These are phyloP conservation scores for Bos javanicus DNA, from an alignment of 2,113 vertebrate genomes.

Conservation along the genomic window DNA sequence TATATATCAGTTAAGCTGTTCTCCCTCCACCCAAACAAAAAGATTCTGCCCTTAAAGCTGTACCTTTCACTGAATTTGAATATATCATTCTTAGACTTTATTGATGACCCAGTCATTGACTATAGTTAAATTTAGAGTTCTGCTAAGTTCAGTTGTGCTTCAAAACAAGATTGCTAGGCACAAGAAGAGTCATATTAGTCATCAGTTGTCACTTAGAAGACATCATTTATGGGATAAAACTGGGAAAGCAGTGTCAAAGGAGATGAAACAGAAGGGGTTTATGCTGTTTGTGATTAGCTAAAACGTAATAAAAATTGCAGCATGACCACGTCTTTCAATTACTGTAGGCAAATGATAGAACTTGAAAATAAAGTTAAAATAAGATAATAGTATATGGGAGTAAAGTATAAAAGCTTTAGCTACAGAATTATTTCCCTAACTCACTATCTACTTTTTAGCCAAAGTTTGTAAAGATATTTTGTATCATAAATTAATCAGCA, in stretches of 20 bases:
- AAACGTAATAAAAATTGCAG: neutral
- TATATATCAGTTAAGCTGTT: neutral
- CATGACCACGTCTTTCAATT: neutral
- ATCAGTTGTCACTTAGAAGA: neutral
- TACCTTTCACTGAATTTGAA: neutral
- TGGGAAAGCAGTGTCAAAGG: neutral
- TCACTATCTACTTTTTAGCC: neutral
- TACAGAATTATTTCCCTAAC: neutral
- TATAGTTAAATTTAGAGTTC: conserved; percentile 24
- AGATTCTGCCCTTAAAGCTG: neutral
- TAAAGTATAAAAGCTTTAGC: neutral
- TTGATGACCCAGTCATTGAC: neutral
- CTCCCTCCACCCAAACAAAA: neutral
- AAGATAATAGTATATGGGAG: neutral
- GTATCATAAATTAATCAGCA: neutral
- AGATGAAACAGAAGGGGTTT: neutral
- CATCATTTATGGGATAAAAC: neutral
- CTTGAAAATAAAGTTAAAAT: conserved; percentile 12
- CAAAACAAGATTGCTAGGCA: neutral
- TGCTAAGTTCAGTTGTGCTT: neutral
- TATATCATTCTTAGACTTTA: neutral
- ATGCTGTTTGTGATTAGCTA: neutral
- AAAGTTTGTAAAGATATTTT: conserved; percentile 6
- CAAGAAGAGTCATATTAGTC: neutral
- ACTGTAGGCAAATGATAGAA: neutral